These are phyloP conservation scores for Rhopilema esculentum DNA, from an alignment of 30 jellyfish, hydroid and myxozoan species.

Conservation along the genomic window DNA sequence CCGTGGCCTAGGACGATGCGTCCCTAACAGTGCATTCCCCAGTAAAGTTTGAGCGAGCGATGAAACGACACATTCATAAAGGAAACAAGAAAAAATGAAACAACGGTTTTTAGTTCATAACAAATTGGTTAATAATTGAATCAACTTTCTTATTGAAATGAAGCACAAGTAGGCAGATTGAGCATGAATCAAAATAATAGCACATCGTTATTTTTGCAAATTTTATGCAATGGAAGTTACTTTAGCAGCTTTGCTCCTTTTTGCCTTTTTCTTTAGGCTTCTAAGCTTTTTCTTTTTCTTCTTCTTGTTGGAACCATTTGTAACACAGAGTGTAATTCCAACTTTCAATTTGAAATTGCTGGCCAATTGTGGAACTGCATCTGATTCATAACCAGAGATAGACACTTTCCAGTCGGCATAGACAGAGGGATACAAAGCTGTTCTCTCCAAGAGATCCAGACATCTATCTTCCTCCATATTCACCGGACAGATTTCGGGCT, in stretches of 20 bases:
- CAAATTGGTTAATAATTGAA: too few relatives aligned
- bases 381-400: conserved; percentile 1
- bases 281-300: not conserved
- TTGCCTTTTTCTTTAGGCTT: not conserved
- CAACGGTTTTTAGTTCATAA: too few relatives aligned
- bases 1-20: too few relatives aligned
- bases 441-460: not conserved
- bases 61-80: too few relatives aligned
- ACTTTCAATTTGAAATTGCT: not conserved
- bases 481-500: conserved; percentile 21
- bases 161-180: too few relatives aligned
- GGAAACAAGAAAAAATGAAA: too few relatives aligned
- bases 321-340: conserved; percentile 17
- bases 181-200: too few relatives aligned
- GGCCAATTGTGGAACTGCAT: not conserved
- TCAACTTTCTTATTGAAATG: too few relatives aligned
- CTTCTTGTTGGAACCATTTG: conserved; percentile 1
- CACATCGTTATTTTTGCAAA: too few relatives aligned
- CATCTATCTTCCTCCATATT: not conserved
- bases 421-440: conserved; percentile 15
- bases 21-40: too few relatives aligned
- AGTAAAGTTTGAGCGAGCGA: too few relatives aligned
- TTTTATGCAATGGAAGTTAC: too few relatives aligned
- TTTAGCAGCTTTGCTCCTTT: not conserved
- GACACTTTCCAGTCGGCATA: conserved; percentile 39